Evolutionary conservation across 2,888 invertebrate genomes (phyloP).

Genomic region (Macrophya alboannulata): DNA sequence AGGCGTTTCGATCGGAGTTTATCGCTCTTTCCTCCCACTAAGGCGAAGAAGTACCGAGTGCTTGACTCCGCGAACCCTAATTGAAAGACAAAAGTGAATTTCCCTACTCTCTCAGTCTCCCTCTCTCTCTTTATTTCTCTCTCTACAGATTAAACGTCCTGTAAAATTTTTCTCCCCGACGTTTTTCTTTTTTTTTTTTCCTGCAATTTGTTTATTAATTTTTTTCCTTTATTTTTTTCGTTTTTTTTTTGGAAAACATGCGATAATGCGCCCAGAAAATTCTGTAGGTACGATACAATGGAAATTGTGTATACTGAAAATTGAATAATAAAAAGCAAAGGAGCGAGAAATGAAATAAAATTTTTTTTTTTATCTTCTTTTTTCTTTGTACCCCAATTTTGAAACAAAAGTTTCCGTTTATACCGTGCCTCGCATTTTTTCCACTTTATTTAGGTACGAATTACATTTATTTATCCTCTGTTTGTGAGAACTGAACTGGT

Average conservation of each 20-base stretch:
- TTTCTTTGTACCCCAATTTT: not conserved
- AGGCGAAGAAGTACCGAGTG: not conserved
- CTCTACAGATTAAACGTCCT: not conserved
- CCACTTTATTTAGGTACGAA: not conserved
- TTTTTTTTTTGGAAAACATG: not conserved
- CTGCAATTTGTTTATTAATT: slow-evolving; percentile 6
- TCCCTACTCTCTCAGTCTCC: not conserved
- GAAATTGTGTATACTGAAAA: not conserved
- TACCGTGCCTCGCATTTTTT: not conserved
- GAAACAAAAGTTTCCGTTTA: not conserved
- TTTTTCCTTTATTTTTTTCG: not conserved
- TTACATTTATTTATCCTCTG: not conserved
- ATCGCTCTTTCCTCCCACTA: not conserved
- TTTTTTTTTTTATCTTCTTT: too few relatives aligned
- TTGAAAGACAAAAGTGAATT: slow-evolving; percentile 23
- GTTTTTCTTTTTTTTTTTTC: not conserved
- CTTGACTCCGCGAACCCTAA: slow-evolving; percentile 19
- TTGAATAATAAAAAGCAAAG: not conserved
- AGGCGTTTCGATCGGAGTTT: slow-evolving; percentile 15
- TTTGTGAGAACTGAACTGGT: not conserved
- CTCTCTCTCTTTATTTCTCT: not conserved
- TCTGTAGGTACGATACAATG: not conserved
- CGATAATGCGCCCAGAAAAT: not conserved
- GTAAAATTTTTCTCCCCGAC: not conserved
- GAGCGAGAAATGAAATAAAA: not conserved